Base-by-base conservation (phyloP, 2,797 vertebrate species). In the Novumbra hubbsi region DNA sequence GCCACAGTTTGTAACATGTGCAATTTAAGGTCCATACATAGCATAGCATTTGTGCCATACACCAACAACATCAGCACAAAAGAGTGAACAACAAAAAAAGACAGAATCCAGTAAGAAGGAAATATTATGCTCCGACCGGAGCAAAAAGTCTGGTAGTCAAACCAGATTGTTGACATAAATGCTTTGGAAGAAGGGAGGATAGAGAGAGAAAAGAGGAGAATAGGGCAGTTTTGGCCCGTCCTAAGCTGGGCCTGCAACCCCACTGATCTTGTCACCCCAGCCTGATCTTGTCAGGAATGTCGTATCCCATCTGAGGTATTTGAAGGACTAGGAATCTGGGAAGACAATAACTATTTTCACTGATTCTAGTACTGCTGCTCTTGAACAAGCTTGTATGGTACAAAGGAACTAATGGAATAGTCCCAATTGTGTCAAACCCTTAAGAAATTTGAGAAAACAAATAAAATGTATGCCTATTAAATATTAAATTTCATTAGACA, bases 211-310 rank as follows among this genome's bases (percentile, higher is more conserved):
- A 74, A 79, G 72, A 73, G 73, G 49, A 75, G 77, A 79, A 84
- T 78, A 87, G 74, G 84, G 88, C 62, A 32, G 73, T 49, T 77
- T 77, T 88, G 88, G 87, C 83, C 80, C 76, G 82, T 79, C 75
- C 82, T 76, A 74, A 84, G 85, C 74, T 70, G 83, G 8, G 88
- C 83, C 93, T 94, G 92, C 87, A 88, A 79, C 79, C 83, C 82
- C 79, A 78, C 90, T 91, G 92, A 93, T 93, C n/a, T n/a, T n/a
- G n/a, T n/a, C n/a, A n/a, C n/a, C n/a, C n/a, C n/a, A 93, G 91
- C 85, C 78, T 84, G 85, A 89, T 87, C 89, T 80, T 90, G 91
- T 91, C 89, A 88, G 87, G 88, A 93, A 93, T 91, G 90, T 91
- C 87, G 88, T 80, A 76, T 92, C 89, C 88, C 86, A 5, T 76